A percentile compares a stretch with the other conserved stretches of the same genome.
These are phyloP conservation scores for Arctocebus calabarensis DNA, from an alignment of 2,797 vertebrate genomes.

Conservation along the genomic window DNA sequence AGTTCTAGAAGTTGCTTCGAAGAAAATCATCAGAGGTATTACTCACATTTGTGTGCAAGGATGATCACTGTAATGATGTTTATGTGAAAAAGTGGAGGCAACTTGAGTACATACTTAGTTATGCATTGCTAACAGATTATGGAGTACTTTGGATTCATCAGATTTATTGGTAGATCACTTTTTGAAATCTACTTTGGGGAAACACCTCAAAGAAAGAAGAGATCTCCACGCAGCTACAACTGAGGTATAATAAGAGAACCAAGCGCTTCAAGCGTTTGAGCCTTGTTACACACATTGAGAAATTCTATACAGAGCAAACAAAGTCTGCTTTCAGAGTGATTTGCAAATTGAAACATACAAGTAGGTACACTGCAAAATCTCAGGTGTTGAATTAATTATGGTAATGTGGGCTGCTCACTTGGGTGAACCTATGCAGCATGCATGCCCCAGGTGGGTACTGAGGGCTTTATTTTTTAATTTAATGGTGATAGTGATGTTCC, in stretches of 20 bases:
- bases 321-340: not conserved
- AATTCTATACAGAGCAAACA: not conserved
- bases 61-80: not conserved
- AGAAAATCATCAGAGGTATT: not conserved
- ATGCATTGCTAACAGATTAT: not conserved
- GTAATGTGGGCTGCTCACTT: rapidly evolving
- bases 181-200: not conserved
- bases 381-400: not conserved
- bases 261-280: not conserved
- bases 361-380: not conserved
- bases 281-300: not conserved
- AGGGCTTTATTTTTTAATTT: not conserved
- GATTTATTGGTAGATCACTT: not conserved
- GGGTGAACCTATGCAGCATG: not conserved
- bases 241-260: not conserved
- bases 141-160: not conserved
- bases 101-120: not conserved
- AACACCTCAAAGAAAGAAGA: not conserved
- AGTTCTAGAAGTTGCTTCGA: slow-evolving; percentile 48
- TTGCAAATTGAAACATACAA: not conserved
- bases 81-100: not conserved
- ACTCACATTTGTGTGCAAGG: not conserved
- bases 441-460: not conserved
- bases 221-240: not conserved
- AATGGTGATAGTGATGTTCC: not conserved